phyloP scores from a whole-genome alignment of 2,888 invertebrate species.

The Phoronis australis region DNA sequence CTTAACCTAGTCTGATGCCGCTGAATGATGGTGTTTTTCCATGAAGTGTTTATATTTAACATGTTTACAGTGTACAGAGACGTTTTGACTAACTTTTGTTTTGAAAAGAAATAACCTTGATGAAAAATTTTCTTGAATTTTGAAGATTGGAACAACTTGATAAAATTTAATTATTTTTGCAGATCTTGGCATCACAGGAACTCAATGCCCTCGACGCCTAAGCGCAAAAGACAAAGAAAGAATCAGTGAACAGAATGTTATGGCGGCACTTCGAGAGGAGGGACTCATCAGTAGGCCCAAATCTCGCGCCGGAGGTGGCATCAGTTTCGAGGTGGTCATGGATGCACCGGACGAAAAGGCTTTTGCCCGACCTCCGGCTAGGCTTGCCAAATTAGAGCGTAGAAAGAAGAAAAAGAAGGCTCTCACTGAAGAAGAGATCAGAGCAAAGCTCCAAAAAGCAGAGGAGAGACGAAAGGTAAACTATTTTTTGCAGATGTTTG shows the following conservation, averaged over 20 bases:
- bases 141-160: no score
- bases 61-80: no score
- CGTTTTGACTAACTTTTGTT: no score
- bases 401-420: slow-evolving; percentile 33
- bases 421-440: slow-evolving; percentile 37
- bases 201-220: slow-evolving; percentile 36
- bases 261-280: slow-evolving; percentile 48
- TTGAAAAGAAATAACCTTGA: no score
- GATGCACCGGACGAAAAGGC: slow-evolving; percentile 14
- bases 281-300: slow-evolving; percentile 50
- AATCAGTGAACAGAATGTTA: slow-evolving; percentile 43
- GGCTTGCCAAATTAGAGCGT: slow-evolving; percentile 38
- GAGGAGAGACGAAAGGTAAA: slow-evolving; percentile 40
- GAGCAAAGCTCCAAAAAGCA: slow-evolving; percentile 38
- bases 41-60: neutral
- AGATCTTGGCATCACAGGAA: slow-evolving; percentile 48
- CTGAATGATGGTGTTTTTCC: no score
- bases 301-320: slow-evolving; percentile 38
- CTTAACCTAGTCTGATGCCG: no score
- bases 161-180: slow-evolving; percentile 2
- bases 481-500: no score
- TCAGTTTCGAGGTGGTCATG: slow-evolving; percentile 40
- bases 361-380: slow-evolving; percentile 27
- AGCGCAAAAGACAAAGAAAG: slow-evolving; percentile 48
- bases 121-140: no score